phyloP scores from a whole-genome alignment of 2,113 vertebrate genomes.

The Callochromis pleurospilus region DNA sequence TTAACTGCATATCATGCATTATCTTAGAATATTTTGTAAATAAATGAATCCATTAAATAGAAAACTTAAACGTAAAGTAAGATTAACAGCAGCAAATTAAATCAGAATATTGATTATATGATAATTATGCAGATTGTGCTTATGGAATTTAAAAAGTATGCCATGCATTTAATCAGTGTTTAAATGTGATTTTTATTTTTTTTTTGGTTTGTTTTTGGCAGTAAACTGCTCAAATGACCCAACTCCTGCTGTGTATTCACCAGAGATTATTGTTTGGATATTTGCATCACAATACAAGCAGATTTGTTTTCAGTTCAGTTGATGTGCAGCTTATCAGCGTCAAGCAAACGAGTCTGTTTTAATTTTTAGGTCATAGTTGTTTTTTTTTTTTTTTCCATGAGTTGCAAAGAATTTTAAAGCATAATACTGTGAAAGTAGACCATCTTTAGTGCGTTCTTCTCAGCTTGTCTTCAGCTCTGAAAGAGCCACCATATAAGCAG shows the following conservation, averaged over 20 bases:
- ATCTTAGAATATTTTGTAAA: background rate
- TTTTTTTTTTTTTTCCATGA: fast-evolving
- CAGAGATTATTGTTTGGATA: background rate
- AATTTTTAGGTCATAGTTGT: background rate
- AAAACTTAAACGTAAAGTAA: background rate
- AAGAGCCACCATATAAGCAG: background rate
- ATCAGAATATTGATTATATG: background rate
- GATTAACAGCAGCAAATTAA: background rate
- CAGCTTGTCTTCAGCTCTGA: background rate
- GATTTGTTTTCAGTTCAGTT: background rate
- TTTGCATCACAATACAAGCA: background rate
- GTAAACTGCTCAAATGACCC: background rate
- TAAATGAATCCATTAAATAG: background rate
- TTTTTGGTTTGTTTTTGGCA: background rate
- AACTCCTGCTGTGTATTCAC: background rate
- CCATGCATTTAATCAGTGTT: background rate
- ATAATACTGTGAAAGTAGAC: background rate
- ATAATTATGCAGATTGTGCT: background rate
- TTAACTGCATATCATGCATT: background rate
- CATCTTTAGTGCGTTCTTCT: background rate
- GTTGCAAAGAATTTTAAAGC: background rate
- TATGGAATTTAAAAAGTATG: background rate
- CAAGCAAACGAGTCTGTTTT: background rate
- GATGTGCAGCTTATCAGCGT: background rate
- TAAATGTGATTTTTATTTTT: background rate